Evolutionary conservation across 2,888 invertebrate species (phyloP), one percentile per base, ranked within the genome.

Genomic region (Chouioia cunea): DNA sequence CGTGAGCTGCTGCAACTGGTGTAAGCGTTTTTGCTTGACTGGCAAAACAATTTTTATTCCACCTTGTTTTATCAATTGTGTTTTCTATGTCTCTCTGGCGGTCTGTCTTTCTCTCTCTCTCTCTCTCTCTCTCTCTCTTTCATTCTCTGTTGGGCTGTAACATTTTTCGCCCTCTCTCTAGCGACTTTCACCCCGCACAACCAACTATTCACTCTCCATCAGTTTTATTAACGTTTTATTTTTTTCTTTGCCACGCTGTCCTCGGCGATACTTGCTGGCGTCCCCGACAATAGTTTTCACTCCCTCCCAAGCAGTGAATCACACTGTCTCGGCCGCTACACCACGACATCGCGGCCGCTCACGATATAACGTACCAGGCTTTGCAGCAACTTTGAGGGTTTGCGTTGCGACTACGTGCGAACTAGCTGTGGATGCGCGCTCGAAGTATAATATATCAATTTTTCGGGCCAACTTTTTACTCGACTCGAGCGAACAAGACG

Each of bases 371-470:
- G 36, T 12, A 12, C 36, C 1, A 12, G 36, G 36, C 36, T 36
- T 36, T 27, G 27, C 27, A 6, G 10, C 6, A 36, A 44, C 52
- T 54, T 60, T 4, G 4, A 65, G 27, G 65, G 56, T 65, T 10
- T 20, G 18, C 36, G n/a, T 36, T 6, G n/a, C 56, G 15, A 27
- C 15, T 54, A 14, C 56, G 6, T 36, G 2, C 56, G 4, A 2
- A 10, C 53, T 16, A 60, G 53, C 20, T 18, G 16, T 50, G 50
- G 12, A 50, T 20, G 14, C 18, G 14, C 69, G 71, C 57, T 71
- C 76, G 75, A 80, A 80, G 80, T 81, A 80, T 81, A 81, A 80
- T 81, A 80, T 81, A 81, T 81, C 81, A 81, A 80, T 81, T 80
- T 81, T 80, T 80, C 77, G 72, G 78, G 75, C 77, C 78, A 79